Evolutionary conservation across 2,113 vertebrate genomes (phyloP).

Genomic region (Promerops cafer): DNA sequence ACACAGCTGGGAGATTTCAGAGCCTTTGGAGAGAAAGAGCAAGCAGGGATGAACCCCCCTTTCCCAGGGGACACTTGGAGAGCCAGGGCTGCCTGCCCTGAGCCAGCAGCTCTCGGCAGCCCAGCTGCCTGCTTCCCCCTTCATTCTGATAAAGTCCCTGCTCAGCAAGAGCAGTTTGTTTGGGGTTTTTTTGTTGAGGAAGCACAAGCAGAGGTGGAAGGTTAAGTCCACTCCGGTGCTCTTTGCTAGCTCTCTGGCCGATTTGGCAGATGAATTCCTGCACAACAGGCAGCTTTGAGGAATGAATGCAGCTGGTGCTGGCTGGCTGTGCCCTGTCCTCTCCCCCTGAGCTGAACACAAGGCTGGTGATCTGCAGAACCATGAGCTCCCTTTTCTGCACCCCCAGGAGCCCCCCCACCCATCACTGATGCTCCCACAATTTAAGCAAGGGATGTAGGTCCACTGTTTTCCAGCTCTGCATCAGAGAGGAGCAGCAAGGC

Average conservation of each 20-base stretch:
- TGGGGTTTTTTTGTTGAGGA: not conserved
- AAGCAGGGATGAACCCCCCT: not conserved
- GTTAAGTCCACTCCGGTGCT: conserved; percentile 6
- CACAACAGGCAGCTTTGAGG: not conserved
- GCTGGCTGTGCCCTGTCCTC: not conserved
- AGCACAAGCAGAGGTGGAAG: not conserved
- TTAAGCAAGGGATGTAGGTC: not conserved
- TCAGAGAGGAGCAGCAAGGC: not conserved
- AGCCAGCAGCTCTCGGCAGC: not conserved
- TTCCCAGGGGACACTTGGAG: not conserved
- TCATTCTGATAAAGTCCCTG: not conserved
- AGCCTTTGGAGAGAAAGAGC: not conserved
- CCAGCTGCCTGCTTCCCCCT: not conserved
- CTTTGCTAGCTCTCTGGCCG: not conserved
- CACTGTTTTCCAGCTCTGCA: not conserved
- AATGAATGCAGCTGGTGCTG: not conserved
- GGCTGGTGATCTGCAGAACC: not conserved
- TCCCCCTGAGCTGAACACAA: not conserved
- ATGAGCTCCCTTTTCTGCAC: not conserved
- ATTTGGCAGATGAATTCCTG: not conserved
- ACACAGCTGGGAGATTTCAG: not conserved
- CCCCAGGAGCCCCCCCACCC: not conserved
- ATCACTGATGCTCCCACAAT: not conserved
- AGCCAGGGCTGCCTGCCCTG: not conserved
- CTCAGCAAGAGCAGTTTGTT: not conserved